These are phyloP conservation scores for Drosophila nasuta DNA, from an alignment of 1,140 invertebrate species.

Conservation along the genomic window DNA sequence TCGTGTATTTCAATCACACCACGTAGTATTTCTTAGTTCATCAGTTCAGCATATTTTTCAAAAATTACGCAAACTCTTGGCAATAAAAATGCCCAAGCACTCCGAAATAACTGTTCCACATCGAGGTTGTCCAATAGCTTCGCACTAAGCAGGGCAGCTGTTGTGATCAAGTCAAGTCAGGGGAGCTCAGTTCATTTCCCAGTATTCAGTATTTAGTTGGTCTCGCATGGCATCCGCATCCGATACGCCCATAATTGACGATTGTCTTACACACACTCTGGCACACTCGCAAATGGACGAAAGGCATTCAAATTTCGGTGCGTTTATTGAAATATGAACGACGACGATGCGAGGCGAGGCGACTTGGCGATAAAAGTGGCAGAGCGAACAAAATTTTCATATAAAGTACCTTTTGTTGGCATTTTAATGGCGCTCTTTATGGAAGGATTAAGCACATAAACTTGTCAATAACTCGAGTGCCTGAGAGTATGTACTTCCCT, in stretches of 20 bases:
- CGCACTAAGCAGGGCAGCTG: constrained; percentile 17
- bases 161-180: constrained; percentile 1
- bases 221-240: constrained; percentile 62
- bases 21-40: not conserved
- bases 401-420: constrained; percentile 84
- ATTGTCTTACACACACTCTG: constrained; percentile 58
- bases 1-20: not conserved
- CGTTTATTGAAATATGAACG: constrained; percentile 80
- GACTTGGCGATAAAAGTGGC: constrained; percentile 70
- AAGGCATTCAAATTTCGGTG: constrained; percentile 74
- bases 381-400: constrained; percentile 73
- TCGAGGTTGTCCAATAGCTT: not conserved
- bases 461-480: constrained; percentile 83
- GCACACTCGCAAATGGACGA: constrained; percentile 3
- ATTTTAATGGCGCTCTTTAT: constrained; percentile 82
- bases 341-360: constrained; percentile 4
- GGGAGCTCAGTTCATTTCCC: not conserved
- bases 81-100: constrained; percentile 73
- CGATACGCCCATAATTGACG: constrained; percentile 67
- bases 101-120: constrained; percentile 40
- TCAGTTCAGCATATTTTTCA: constrained; percentile 38
- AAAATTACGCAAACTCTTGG: constrained; percentile 61
- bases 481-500: constrained; percentile 38
- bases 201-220: constrained; percentile 5
- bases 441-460: constrained; percentile 83